Evolutionary conservation across 2,888 invertebrate genomes (phyloP), one percentile per base, ranked within the genome.

Genomic region (Chironomus tentans): DNA sequence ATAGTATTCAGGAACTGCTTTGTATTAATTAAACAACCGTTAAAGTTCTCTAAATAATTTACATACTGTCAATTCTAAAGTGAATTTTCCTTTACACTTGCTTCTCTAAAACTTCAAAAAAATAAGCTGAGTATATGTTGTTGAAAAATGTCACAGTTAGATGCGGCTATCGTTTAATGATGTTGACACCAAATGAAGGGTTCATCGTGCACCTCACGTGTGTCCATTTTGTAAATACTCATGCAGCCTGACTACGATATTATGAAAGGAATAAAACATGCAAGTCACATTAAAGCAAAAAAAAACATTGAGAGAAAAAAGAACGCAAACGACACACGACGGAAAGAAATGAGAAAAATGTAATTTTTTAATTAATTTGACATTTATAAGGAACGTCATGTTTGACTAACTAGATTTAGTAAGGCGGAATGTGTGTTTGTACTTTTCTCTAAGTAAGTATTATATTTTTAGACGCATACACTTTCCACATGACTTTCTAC

Each of bases 321-420:
- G 2, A 70, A 15, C 18, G 21, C 18, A n/a, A 15, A n/a, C 10
- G 22, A 13, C 70, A 10, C 38, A 38, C 7, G 38, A 38, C 38
- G 38, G 38, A 38, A 38, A 38, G 38, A 38, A 56, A 56, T 22
- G 56, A n/a, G 38, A 72, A 24, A 72, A 21, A 18, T 62, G 50
- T 72, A 22, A 38, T 28, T 72, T 70, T 71, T 72, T 72, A 72
- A 72, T 72, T 72, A 72, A 72, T 72, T 72, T 72, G 72, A 72
- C 72, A 72, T 72, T 72, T 72, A 72, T 62, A 61, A 61, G 56
- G 28, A 62, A 61, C 6, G 28, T 38, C 72, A 38, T 72, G 62
- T 72, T 56, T 56, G 38, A 72, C 72, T 72, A 72, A 72, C 50
- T 61, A 72, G 61, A 50, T 56, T 56, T 71, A 28, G 70, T 21